Percentiles rank a stretch among this genome's conserved stretches.
phyloP scores from a whole-genome alignment of 2,113 vertebrate species.

The Zosterops lateralis region DNA sequence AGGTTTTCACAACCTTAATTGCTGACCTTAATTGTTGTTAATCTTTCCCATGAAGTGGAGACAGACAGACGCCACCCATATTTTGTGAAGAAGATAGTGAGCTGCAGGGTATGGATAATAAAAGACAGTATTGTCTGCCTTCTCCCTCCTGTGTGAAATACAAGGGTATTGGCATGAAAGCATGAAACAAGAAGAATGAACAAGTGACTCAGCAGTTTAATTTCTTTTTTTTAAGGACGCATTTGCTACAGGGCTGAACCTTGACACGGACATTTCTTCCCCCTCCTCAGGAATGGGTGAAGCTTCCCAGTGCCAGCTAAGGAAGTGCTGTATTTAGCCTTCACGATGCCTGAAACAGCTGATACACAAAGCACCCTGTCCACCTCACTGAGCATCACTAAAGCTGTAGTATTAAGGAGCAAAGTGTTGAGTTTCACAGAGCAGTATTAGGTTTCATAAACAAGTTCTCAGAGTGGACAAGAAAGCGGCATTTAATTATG shows the following conservation, averaged over 20 bases:
- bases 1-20: constrained; percentile 58
- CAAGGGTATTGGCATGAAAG: background rate
- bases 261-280: background rate
- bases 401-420: background rate
- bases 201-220: background rate
- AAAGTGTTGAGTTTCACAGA: background rate
- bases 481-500: background rate
- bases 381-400: background rate
- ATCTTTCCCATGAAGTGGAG: constrained; percentile 50
- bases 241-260: background rate
- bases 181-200: background rate
- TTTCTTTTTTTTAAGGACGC: background rate
- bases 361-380: constrained; percentile 1
- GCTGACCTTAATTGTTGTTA: constrained; percentile 48
- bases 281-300: background rate
- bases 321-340: background rate
- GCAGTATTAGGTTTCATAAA: constrained; percentile 39
- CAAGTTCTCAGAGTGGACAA: background rate
- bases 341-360: background rate
- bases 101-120: constrained; percentile 45
- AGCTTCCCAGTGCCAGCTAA: background rate
- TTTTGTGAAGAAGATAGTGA: constrained; percentile 23
- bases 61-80: constrained; percentile 34
- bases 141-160: background rate
- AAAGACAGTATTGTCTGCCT: constrained; percentile 30